These are phyloP conservation scores for Poecilia wingei DNA, from an alignment of 2,797 vertebrate species.

Conservation along the genomic window DNA sequence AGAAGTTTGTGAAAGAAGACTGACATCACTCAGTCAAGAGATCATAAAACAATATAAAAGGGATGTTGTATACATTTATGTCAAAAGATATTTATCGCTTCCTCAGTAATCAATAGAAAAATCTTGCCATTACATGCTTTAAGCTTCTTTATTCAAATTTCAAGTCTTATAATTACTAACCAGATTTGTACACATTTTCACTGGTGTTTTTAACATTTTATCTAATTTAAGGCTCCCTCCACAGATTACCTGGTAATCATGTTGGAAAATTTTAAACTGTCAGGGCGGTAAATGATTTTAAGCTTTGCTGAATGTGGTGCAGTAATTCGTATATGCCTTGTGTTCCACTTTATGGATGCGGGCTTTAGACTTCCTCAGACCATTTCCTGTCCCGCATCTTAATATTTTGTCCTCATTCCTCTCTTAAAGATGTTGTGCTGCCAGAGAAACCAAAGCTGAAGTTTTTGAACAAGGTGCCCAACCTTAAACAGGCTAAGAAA, in stretches of 20 bases:
- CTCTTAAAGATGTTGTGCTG: conserved; percentile 76
- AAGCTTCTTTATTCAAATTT: background rate
- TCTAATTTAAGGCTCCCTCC: background rate
- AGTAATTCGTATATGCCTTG: background rate
- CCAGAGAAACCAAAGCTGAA: conserved; percentile 88
- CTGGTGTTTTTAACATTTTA: background rate
- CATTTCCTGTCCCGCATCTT: background rate
- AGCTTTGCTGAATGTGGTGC: background rate
- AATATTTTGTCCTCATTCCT: background rate
- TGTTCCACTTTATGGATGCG: background rate
- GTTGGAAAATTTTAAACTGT: background rate
- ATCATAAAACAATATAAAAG: background rate
- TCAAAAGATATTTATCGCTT: background rate
- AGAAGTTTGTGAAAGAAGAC: background rate
- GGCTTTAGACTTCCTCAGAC: background rate
- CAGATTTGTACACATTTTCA: background rate
- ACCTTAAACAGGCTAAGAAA: conserved; percentile 83
- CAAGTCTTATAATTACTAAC: background rate
- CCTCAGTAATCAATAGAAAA: background rate
- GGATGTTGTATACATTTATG: background rate
- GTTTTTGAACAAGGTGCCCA: conserved; percentile 88
- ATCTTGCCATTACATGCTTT: background rate
- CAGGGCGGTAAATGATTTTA: background rate
- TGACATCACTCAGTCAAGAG: background rate
- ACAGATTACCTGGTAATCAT: background rate